Conservation (phyloP, 2,797 vertebrate genomes). For the Onychomys torridus region DNA sequence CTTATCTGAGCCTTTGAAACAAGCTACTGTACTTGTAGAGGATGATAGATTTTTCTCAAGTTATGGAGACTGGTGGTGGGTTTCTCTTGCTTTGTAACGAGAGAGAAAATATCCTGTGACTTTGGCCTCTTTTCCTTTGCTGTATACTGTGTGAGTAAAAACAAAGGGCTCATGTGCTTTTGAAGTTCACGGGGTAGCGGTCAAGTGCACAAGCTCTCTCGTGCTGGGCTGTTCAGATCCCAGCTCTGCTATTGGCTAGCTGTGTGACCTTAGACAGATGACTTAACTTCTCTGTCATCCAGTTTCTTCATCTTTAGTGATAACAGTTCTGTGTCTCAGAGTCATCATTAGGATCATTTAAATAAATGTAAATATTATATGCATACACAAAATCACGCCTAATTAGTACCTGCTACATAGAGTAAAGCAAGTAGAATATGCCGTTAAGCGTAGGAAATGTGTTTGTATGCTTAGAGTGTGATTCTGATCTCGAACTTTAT, state of each 20-base stretch:
- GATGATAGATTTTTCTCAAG: slow-evolving; percentile 44
- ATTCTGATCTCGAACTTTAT: slow-evolving; percentile 52
- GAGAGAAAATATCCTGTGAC: neutral
- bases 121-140: slow-evolving; percentile 17
- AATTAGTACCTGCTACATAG: neutral
- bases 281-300: slow-evolving; percentile 30
- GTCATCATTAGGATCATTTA: neutral
- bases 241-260: neutral
- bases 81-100: slow-evolving; percentile 31
- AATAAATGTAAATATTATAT: neutral
- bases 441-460: slow-evolving; percentile 34
- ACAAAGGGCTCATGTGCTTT: neutral
- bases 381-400: neutral
- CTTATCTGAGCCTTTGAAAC: slow-evolving; percentile 67
- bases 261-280: slow-evolving; percentile 52
- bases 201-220: neutral
- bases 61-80: neutral
- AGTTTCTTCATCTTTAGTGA: slow-evolving; percentile 20
- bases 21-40: slow-evolving; percentile 5
- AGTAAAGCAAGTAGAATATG: neutral
- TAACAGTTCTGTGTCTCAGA: neutral
- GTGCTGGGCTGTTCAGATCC: neutral
- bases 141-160: neutral
- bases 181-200: neutral
- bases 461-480: slow-evolving; percentile 39